Base-by-base conservation (phyloP, 1,140 invertebrate species). In the Formica exsecta region DNA sequence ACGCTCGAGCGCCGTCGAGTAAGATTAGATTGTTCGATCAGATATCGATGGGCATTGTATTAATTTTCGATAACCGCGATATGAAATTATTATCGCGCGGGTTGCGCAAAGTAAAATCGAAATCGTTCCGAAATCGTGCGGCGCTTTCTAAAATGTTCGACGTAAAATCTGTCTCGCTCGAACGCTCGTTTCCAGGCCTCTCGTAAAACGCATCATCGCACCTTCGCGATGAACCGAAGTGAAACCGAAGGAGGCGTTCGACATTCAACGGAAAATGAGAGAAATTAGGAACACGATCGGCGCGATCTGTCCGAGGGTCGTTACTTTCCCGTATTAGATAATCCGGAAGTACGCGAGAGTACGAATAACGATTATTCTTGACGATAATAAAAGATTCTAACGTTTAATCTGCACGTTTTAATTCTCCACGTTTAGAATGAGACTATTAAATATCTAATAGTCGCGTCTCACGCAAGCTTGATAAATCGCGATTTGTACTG, bases 261-360 rank as follows among this genome's bases (percentile, higher is more conserved):
- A 74, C 19, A 71, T 85, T 81, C 4, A 51, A 36, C n/a, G 25
- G 65, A 59, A 77, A 85, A 89, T 32, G 4, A 3, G 36, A 68
- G 59, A 64, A 87, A 90, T 89, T 86, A 79, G 65, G 76, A 29
- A 61, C 70, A 61, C 41, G 59, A 75, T 80, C 62, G 57, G 19
- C 29, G 36, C 68, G 66, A 76, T 83, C 13, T 54, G 57, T 22
- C 22, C 29, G 13, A 32, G 44, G 5, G 29, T 7, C 36, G 29
- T 85, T 19, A 87, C 87, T 90, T 90, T 87, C 89, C 75, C 74
- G 57, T 44, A 70, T 90, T 90, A 89, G 89, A 90, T 89, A 87
- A 90, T 81, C 65, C 68, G 76, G 73, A 89, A 89, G 36, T 66
- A 13, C 79, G 25, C 29, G 16, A 36, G 65, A 8, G 19, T 13